phyloP scores from a whole-genome alignment of 2,113 vertebrate genomes.

The Myodes glareolus region DNA sequence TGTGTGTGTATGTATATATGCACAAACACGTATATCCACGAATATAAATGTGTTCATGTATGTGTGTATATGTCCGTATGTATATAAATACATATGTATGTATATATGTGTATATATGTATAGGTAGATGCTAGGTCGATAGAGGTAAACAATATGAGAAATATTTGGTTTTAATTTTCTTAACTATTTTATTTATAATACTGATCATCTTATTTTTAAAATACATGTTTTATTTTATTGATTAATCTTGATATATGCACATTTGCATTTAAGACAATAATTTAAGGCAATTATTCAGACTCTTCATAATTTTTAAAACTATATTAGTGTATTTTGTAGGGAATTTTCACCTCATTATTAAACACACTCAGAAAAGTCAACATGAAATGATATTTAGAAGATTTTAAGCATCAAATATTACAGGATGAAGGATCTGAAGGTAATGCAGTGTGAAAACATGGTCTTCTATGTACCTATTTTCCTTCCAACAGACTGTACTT shows the following conservation, averaged over 20 bases:
- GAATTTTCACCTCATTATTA: not conserved
- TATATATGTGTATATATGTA: not conserved
- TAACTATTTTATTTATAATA: not conserved
- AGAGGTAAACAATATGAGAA: not conserved
- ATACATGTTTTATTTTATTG: not conserved
- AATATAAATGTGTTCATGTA: not conserved
- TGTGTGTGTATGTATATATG: too few species aligned
- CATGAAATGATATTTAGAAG: not conserved
- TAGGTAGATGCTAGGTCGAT: not conserved
- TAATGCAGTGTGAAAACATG: not conserved
- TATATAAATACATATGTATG: not conserved
- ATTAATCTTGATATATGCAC: not conserved
- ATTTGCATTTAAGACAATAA: not conserved
- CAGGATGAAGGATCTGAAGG: not conserved
- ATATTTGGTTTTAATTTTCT: not conserved
- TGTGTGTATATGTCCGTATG: too few species aligned
- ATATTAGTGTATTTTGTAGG: too few species aligned
- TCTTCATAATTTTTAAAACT: not conserved
- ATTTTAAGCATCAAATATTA: not conserved
- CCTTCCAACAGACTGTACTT: not conserved
- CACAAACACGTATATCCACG: too few species aligned
- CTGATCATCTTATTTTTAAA: not conserved
- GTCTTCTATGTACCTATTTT: not conserved
- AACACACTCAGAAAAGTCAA: not conserved
- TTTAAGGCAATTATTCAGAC: not conserved